These are phyloP conservation scores for Paracyclopina nana DNA, from an alignment of 1,140 invertebrate genomes.

Conservation along the genomic window DNA sequence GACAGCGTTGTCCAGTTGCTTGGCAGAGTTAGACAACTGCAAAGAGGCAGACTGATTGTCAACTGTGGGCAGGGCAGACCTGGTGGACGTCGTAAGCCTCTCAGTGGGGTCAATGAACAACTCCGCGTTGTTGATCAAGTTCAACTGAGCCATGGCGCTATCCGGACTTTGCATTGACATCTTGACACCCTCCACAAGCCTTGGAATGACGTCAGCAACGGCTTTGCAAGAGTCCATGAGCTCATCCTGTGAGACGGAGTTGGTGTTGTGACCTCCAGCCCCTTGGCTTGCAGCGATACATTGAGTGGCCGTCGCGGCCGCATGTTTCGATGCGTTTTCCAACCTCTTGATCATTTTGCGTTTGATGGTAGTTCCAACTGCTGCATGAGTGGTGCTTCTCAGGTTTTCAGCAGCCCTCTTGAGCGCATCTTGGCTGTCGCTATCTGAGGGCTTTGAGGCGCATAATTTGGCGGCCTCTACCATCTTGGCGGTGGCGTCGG, in stretches of 20 bases:
- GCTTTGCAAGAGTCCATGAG: slow-evolving; percentile 50
- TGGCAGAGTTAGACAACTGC: slow-evolving; percentile 46
- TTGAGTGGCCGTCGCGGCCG: slow-evolving; percentile 69
- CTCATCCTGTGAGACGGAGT: slow-evolving; percentile 42
- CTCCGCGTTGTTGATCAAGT: slow-evolving; percentile 45
- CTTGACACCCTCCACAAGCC: slow-evolving; percentile 57
- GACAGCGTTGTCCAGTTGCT: slow-evolving; percentile 49
- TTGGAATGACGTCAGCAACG: slow-evolving; percentile 57
- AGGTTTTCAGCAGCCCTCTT: slow-evolving; percentile 74
- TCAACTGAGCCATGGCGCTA: slow-evolving; percentile 49
- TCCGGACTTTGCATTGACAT: slow-evolving; percentile 46
- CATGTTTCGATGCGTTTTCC: slow-evolving; percentile 53
- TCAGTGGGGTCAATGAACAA: slow-evolving; percentile 46
- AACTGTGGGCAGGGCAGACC: slow-evolving; percentile 65
- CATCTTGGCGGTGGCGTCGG: slow-evolving; percentile 86
- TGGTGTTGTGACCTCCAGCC: slow-evolving; percentile 46
- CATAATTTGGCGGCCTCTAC: slow-evolving; percentile 87
- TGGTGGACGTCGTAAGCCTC: slow-evolving; percentile 44
- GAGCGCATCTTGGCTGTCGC: slow-evolving; percentile 57
- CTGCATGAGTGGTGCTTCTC: slow-evolving; percentile 61
- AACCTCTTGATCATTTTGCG: slow-evolving; percentile 43
- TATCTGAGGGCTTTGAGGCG: slow-evolving; percentile 61
- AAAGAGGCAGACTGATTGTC: slow-evolving; percentile 52
- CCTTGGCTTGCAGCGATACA: slow-evolving; percentile 56
- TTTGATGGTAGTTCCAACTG: slow-evolving; percentile 53